Conservation (phyloP, 2,113 vertebrate genomes). For the Reinhardtius hippoglossoides region DNA sequence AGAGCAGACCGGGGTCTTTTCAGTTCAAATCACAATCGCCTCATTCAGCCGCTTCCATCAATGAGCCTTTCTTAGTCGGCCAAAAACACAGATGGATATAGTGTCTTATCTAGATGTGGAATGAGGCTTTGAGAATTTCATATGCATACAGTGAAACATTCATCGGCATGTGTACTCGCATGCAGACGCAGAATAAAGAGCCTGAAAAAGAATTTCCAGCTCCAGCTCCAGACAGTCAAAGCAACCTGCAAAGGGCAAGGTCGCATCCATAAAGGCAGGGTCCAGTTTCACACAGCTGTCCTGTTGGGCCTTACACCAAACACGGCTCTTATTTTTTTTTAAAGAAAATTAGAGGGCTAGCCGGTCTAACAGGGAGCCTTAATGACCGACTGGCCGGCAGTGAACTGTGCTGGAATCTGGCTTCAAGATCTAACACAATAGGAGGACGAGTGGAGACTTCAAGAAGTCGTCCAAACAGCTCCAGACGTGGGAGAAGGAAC, state of each 20-base stretch:
- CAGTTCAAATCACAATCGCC: conserved; percentile 63
- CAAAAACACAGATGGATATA: conserved; percentile 33
- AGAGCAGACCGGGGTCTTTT: conserved; percentile 47
- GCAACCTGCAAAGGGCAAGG: conserved; percentile 21
- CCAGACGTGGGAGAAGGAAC: no score
- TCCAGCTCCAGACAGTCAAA: conserved; percentile 5
- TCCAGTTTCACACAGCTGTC: conserved; percentile 54
- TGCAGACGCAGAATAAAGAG: not conserved
- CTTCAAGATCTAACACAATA: not conserved
- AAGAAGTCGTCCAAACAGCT: no score
- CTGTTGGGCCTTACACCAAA: conserved; percentile 3
- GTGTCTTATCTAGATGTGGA: conserved; percentile 21
- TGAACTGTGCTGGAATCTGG: conserved; percentile 15
- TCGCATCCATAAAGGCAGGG: conserved; percentile 33
- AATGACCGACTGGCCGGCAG: conserved; percentile 45
- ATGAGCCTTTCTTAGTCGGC: conserved; percentile 55
- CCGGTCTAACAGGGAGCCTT: conserved; percentile 17
- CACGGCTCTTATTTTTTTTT: conserved; percentile 20
- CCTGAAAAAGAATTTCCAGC: conserved; percentile 29
- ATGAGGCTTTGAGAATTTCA: not conserved
- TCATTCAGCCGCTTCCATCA: conserved; percentile 65
- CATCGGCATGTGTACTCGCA: not conserved
- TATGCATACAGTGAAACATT: not conserved
- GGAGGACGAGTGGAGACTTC: not conserved
- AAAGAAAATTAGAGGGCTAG: conserved; percentile 59